Percentiles rank a stretch among this genome's conserved stretches.
Evolutionary conservation across 2,888 invertebrate genomes (phyloP).

Genomic region (Lamellibrachia columna): DNA sequence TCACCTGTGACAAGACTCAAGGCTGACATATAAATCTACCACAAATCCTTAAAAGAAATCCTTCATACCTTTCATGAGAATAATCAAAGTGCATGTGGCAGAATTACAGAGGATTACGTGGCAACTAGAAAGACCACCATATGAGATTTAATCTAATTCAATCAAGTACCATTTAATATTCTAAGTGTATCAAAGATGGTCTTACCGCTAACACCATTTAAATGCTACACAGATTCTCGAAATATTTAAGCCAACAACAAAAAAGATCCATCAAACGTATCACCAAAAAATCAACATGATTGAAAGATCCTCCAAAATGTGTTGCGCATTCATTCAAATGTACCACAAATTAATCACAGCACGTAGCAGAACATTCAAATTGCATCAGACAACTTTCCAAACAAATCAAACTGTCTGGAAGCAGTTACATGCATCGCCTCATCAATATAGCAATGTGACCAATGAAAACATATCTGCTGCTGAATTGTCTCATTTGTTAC

Average conservation of each 20-base stretch:
- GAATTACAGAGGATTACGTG: background rate
- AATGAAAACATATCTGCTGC: constrained; percentile 12
- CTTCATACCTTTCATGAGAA: background rate
- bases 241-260: background rate
- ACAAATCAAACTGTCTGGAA: background rate
- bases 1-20: background rate
- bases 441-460: background rate
- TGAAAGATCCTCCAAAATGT: background rate
- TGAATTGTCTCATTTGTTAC: background rate
- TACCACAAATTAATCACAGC: background rate
- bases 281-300: background rate
- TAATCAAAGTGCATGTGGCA: background rate
- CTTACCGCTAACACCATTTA: background rate
- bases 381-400: background rate
- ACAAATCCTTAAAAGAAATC: background rate
- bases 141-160: background rate
- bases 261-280: background rate
- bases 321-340: background rate
- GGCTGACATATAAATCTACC: background rate
- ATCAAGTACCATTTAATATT: too few relatives aligned
- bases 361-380: background rate
- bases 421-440: background rate
- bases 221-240: background rate
- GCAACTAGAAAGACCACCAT: background rate
- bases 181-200: too few relatives aligned